Evolutionary conservation across 1,140 invertebrate genomes (phyloP).

Genomic region (Drosophila busckii): DNA sequence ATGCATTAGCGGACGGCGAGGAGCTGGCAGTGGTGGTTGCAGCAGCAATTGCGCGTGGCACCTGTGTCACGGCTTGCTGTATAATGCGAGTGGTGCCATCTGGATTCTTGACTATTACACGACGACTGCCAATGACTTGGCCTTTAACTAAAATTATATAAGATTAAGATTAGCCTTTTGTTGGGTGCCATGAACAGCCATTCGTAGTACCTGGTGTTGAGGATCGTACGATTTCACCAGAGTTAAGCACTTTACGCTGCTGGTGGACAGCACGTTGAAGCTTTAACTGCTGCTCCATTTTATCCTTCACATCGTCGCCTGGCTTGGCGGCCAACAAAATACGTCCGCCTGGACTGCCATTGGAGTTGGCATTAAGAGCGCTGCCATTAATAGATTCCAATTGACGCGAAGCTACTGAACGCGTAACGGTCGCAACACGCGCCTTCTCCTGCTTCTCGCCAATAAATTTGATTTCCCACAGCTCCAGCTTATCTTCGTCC

Average conservation of each 20-base stretch:
- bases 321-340: constrained; percentile 61
- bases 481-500: constrained; percentile 95
- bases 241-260: constrained; percentile 82
- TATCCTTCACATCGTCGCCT: constrained; percentile 90
- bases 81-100: constrained; percentile 89
- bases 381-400: constrained; percentile 37
- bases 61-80: constrained; percentile 79
- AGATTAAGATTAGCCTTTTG: background rate
- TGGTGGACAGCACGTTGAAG: constrained; percentile 92
- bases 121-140: constrained; percentile 69
- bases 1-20: constrained; percentile 13
- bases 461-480: constrained; percentile 98
- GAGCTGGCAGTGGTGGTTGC: constrained; percentile 56
- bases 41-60: constrained; percentile 32
- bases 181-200: too few relatives aligned
- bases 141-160: constrained; percentile 45
- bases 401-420: constrained; percentile 80
- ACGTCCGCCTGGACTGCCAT: constrained; percentile 27
- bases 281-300: constrained; percentile 93
- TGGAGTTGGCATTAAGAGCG: constrained; percentile 6
- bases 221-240: constrained; percentile 33
- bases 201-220: constrained; percentile 54
- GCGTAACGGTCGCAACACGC: constrained; percentile 85
- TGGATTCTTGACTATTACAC: constrained; percentile 88
- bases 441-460: constrained; percentile 88